Evolutionary conservation across 2,888 invertebrate genomes (phyloP).

Genomic region (Quadroppia sp.): DNA sequence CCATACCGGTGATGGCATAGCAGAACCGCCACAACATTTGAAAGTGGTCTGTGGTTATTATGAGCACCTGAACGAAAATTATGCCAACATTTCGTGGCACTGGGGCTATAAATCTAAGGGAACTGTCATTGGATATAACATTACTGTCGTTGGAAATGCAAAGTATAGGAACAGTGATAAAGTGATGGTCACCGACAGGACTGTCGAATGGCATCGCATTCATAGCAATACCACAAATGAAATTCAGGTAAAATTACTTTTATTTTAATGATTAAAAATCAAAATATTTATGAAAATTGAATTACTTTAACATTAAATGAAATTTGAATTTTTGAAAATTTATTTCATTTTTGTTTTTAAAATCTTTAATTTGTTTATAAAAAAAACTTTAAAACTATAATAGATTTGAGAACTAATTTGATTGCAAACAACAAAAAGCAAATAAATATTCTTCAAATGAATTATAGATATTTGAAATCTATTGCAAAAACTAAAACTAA

Average conservation of each 20-base stretch:
- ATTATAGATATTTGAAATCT: too few species aligned
- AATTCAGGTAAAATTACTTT: background rate
- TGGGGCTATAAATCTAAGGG: conserved; percentile 70
- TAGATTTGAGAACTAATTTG: too few species aligned
- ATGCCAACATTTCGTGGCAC: conserved; percentile 68
- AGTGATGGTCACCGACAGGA: conserved; percentile 45
- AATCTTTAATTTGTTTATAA: too few species aligned
- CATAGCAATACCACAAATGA: conserved; percentile 38
- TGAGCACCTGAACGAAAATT: conserved; percentile 51
- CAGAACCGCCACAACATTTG: conserved; percentile 47
- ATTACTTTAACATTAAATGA: too few species aligned
- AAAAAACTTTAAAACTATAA: too few species aligned
- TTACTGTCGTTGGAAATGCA: conserved; percentile 51
- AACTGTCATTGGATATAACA: conserved; percentile 70
- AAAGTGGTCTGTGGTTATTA: conserved; percentile 47
- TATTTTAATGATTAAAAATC: too few species aligned
- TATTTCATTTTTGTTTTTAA: too few species aligned
- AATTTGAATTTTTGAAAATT: too few species aligned
- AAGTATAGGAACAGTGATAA: conserved; percentile 46
- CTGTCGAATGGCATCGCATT: conserved; percentile 43
- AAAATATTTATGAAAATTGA: too few species aligned
- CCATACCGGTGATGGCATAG: conserved; percentile 70
- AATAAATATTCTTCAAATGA: too few species aligned
- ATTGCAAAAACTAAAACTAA: too few species aligned
- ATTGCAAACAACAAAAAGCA: too few species aligned